Evolutionary conservation across 2,888 invertebrate genomes (phyloP).

Genomic region (Morpho deidamia): DNA sequence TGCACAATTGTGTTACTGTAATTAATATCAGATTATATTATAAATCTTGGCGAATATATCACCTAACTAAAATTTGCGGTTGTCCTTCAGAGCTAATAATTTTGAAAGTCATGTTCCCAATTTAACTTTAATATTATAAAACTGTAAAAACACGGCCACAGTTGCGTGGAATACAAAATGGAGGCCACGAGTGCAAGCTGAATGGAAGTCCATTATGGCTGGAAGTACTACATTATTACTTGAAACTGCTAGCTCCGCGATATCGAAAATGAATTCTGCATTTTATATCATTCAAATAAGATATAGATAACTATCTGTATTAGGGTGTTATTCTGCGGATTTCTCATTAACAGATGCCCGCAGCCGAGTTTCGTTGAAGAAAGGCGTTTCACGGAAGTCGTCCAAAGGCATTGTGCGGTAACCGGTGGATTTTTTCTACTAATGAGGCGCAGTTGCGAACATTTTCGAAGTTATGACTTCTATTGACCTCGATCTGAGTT

Average conservation of each 20-base stretch:
- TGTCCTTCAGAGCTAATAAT: background rate
- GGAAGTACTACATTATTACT: constrained; percentile 27
- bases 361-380: constrained; percentile 39
- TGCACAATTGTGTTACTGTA: too few relatives aligned
- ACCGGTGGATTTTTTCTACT: constrained; percentile 46
- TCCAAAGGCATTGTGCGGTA: constrained; percentile 53
- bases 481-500: constrained; percentile 22
- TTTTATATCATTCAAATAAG: constrained; percentile 22
- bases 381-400: constrained; percentile 46
- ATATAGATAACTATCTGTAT: constrained; percentile 15
- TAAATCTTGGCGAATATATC: too few relatives aligned
- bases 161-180: constrained; percentile 34
- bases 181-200: constrained; percentile 19
- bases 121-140: constrained; percentile 9
- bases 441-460: constrained; percentile 57
- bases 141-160: constrained; percentile 12
- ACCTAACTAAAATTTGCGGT: too few relatives aligned
- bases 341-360: constrained; percentile 48
- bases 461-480: constrained; percentile 18
- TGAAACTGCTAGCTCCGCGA: constrained; percentile 20
- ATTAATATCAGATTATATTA: too few relatives aligned
- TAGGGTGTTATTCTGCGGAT: constrained; percentile 15
- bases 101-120: background rate
- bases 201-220: constrained; percentile 26
- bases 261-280: constrained; percentile 26